Evolutionary conservation across 2,888 invertebrate species (phyloP).

Genomic region (Petrophora chlorosata): DNA sequence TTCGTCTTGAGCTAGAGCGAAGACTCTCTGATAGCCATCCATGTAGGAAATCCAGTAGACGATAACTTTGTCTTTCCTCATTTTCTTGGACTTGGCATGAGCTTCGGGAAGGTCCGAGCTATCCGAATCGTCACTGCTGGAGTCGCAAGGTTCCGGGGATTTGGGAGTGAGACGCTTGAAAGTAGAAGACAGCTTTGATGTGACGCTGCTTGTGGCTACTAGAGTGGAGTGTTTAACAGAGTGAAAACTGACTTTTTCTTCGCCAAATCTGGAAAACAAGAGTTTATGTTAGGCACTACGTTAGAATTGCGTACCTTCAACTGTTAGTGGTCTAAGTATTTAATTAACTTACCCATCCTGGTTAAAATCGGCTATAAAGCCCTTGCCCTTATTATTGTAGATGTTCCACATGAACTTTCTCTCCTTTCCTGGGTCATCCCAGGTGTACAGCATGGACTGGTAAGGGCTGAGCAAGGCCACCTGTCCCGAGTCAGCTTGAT

Average conservation of each 20-base stretch:
- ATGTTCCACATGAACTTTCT: slow-evolving; percentile 91
- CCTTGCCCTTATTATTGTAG: slow-evolving; percentile 90
- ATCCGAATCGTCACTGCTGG: slow-evolving; percentile 85
- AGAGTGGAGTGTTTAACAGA: slow-evolving; percentile 85
- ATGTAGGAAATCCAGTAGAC: slow-evolving; percentile 93
- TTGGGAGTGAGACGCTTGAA: slow-evolving; percentile 79
- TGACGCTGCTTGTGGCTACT: slow-evolving; percentile 73
- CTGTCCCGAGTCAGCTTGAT: slow-evolving; percentile 79
- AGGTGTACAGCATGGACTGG: slow-evolving; percentile 90
- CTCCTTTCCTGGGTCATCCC: slow-evolving; percentile 92
- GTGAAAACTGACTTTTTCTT: slow-evolving; percentile 89
- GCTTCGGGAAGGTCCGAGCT: slow-evolving; percentile 72
- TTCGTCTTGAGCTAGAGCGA: slow-evolving; percentile 90
- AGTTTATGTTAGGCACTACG: no score
- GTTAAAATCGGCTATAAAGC: slow-evolving; percentile 88
- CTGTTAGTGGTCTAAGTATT: not conserved
- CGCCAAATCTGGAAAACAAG: slow-evolving; percentile 80
- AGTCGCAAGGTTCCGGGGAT: slow-evolving; percentile 80
- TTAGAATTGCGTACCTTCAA: no score
- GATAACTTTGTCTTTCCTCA: slow-evolving; percentile 88
- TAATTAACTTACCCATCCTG: slow-evolving; percentile 84
- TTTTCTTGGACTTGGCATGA: slow-evolving; percentile 82
- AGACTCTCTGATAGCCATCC: slow-evolving; percentile 88
- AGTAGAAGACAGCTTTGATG: slow-evolving; percentile 81
- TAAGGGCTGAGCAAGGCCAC: slow-evolving; percentile 90